These are phyloP conservation scores for Todiramphus chloris DNA, from an alignment of 2,113 vertebrate genomes.

Conservation along the genomic window DNA sequence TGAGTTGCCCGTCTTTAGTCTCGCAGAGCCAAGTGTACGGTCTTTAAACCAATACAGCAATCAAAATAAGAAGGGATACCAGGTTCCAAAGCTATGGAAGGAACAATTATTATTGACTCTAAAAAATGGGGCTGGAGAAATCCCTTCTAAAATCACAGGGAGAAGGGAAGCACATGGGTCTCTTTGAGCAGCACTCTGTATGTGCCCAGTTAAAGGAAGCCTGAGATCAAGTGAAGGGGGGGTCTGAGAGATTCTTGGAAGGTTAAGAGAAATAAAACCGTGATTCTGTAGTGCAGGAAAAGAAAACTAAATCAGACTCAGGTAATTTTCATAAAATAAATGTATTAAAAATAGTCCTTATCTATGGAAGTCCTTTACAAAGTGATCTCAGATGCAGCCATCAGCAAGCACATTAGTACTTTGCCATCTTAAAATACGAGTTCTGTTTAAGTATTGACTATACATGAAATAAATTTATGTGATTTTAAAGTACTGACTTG, in stretches of 20 bases:
- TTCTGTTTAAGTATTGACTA: background rate
- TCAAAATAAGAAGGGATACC: background rate
- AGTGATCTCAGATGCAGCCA: background rate
- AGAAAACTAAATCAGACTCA: background rate
- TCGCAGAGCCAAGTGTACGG: background rate
- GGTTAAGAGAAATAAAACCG: background rate
- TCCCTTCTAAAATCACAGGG: background rate
- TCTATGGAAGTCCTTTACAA: background rate
- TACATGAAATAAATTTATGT: background rate
- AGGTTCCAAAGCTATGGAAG: background rate
- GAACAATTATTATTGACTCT: background rate
- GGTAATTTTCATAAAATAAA: background rate
- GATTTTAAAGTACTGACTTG: background rate
- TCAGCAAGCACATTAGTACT: background rate
- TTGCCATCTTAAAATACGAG: background rate
- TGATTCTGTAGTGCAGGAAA: background rate
- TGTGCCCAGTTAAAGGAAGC: background rate
- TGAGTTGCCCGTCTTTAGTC: background rate
- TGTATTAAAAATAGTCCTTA: background rate
- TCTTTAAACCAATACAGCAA: background rate
- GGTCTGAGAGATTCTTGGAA: background rate
- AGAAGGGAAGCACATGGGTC: background rate
- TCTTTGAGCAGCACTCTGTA: background rate
- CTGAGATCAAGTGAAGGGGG: background rate
- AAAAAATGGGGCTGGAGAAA: background rate